Conservation (phyloP, 2,888 invertebrate species). For the Platerodrilus igneus region DNA sequence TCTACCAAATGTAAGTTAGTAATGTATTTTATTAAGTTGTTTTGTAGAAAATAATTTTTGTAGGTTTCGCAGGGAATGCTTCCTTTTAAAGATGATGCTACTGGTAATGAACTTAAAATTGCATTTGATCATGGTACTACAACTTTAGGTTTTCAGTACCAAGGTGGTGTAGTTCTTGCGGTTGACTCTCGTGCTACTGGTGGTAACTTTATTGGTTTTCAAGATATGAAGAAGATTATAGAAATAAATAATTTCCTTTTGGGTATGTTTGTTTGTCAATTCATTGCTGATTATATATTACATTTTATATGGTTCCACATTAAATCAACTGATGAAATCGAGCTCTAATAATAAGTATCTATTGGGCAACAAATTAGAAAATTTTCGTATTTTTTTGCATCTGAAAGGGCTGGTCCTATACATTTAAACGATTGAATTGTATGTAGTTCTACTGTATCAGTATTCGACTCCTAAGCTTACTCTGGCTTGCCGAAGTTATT, state of each 20-base stretch:
- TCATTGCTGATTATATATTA: slow-evolving; percentile 21
- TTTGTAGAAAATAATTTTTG: slow-evolving; percentile 31
- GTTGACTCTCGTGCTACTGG: slow-evolving; percentile 98
- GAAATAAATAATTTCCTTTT: slow-evolving; percentile 95
- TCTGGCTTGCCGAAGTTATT: too few relatives aligned
- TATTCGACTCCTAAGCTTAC: too few relatives aligned
- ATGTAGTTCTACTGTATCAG: too few relatives aligned
- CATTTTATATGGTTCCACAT: too few relatives aligned
- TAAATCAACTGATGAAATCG: too few relatives aligned
- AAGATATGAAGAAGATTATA: slow-evolving; percentile 95
- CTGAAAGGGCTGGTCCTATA: too few relatives aligned
- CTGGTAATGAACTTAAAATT: slow-evolving; percentile 75
- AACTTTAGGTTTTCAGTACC: slow-evolving; percentile 92
- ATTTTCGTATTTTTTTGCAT: too few relatives aligned
- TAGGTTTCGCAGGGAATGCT: slow-evolving; percentile 69
- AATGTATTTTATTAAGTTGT: slow-evolving; percentile 28
- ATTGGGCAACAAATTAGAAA: too few relatives aligned
- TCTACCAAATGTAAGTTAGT: slow-evolving; percentile 66
- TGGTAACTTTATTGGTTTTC: slow-evolving; percentile 93
- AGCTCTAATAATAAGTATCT: too few relatives aligned
- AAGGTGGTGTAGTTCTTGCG: slow-evolving; percentile 93
- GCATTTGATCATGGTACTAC: slow-evolving; percentile 97
- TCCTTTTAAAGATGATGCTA: slow-evolving; percentile 63
- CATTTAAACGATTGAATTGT: too few relatives aligned
- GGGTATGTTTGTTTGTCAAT: too few relatives aligned